A percentile compares a stretch with the other conserved stretches of the same genome.
phyloP scores from a whole-genome alignment of 2,113 vertebrate species.

The Barbus barbus region DNA sequence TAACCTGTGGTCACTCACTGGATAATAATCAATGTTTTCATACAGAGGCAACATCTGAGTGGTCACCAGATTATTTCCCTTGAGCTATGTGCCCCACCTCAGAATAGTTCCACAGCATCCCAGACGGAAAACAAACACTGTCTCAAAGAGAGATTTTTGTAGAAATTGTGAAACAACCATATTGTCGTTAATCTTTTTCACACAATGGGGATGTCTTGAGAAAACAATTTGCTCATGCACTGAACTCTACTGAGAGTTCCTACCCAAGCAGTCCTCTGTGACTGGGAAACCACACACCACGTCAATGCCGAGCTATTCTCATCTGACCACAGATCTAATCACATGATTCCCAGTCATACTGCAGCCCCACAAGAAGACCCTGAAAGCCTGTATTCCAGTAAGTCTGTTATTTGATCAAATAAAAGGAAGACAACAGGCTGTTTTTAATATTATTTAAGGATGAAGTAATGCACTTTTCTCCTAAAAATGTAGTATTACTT shows the following conservation, averaged over 20 bases:
- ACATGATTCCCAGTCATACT: conserved; percentile 9
- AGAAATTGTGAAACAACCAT: conserved; percentile 24
- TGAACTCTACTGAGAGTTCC: conserved; percentile 10
- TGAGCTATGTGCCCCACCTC: conserved; percentile 28
- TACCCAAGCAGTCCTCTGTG: too few species aligned
- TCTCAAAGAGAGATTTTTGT: background rate
- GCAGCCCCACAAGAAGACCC: conserved; percentile 12
- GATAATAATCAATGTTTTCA: conserved; percentile 42
- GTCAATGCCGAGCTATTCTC: conserved; percentile 18
- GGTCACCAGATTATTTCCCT: conserved; percentile 14
- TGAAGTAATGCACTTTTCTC: background rate
- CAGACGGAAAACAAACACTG: conserved; percentile 36
- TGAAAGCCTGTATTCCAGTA: conserved; percentile 7
- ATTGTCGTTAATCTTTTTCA: conserved; percentile 5
- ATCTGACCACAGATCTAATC: conserved; percentile 42
- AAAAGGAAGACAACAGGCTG: background rate
- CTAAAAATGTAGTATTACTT: background rate
- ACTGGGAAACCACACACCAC: conserved; percentile 12
- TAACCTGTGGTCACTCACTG: conserved; percentile 51
- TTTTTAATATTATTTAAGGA: background rate
- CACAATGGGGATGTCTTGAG: conserved; percentile 14
- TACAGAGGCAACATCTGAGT: conserved; percentile 17
- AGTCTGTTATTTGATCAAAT: background rate
- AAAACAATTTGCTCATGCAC: conserved; percentile 23
- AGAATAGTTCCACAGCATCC: conserved; percentile 27